Evolutionary conservation across 2,888 invertebrate genomes (phyloP).

Genomic region (Chouioia cunea): DNA sequence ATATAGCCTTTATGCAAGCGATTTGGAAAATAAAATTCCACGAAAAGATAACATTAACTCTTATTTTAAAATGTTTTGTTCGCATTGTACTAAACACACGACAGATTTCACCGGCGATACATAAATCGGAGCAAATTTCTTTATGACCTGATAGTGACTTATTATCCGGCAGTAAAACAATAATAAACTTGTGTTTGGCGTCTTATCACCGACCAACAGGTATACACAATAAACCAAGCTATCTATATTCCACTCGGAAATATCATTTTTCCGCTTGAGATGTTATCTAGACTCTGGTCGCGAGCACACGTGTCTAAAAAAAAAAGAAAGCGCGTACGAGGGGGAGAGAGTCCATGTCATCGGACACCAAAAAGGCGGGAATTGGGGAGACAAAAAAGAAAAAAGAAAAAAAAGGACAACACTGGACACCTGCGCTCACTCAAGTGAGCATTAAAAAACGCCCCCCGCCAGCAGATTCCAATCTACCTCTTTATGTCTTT

Average conservation of each 20-base stretch:
- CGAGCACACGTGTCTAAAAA: conserved; percentile 38
- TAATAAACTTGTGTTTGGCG: conserved; percentile 16
- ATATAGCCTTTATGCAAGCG: too few relatives aligned
- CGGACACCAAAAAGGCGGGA: conserved; percentile 41
- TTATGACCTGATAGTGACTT: conserved; percentile 21
- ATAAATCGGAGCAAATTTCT: conserved; percentile 26
- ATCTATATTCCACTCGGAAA: conserved; percentile 40
- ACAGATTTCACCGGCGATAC: conserved; percentile 30
- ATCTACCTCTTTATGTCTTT: conserved; percentile 45
- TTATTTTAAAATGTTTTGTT: too few relatives aligned
- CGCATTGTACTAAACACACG: not conserved
- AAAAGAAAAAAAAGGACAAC: not conserved
- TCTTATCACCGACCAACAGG: conserved; percentile 33
- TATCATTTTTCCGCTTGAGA: conserved; percentile 48
- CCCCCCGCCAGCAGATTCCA: conserved; percentile 39
- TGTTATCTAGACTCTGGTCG: conserved; percentile 45
- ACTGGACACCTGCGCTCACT: conserved; percentile 43
- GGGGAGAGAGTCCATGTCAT: conserved; percentile 44
- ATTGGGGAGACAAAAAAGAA: not conserved
- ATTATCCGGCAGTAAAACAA: conserved; percentile 33
- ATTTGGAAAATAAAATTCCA: too few relatives aligned
- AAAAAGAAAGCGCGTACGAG: conserved; percentile 19
- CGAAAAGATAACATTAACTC: too few relatives aligned
- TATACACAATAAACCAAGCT: conserved; percentile 42
- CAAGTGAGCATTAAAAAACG: conserved; percentile 46